A percentile compares a stretch with the other conserved stretches of the same genome.
These are phyloP conservation scores for Nestor notabilis DNA, from an alignment of 2,113 vertebrate species.

Conservation along the genomic window DNA sequence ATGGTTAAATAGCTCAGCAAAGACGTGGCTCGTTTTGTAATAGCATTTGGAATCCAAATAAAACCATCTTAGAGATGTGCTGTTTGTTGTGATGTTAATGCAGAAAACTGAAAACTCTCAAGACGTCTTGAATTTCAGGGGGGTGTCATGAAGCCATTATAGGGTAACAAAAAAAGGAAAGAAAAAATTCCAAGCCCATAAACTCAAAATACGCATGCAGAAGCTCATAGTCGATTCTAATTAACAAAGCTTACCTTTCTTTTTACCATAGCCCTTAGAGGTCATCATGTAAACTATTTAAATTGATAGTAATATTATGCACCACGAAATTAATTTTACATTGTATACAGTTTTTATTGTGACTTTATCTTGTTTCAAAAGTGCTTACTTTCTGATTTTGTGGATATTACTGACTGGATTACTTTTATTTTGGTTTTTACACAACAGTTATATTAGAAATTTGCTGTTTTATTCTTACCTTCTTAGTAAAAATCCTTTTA, in stretches of 20 bases:
- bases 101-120: not conserved
- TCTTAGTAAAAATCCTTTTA: conserved; percentile 99
- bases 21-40: not conserved
- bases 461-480: conserved; percentile 99
- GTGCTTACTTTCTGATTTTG: conserved; percentile 82
- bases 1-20: not conserved
- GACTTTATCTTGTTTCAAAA: conserved; percentile 80
- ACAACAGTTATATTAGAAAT: conserved; percentile 91
- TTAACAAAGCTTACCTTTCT: conserved; percentile 66
- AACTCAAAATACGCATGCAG: conserved; percentile 17
- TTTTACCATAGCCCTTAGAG: conserved; percentile 59
- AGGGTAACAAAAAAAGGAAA: not conserved
- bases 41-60: conserved; percentile 13
- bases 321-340: conserved; percentile 77
- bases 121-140: not conserved
- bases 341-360: conserved; percentile 72
- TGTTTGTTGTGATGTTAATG: not conserved
- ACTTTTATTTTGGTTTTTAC: conserved; percentile 92
- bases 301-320: conserved; percentile 75
- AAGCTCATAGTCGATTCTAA: conserved; percentile 42
- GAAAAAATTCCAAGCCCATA: not conserved
- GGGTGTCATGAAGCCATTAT: not conserved
- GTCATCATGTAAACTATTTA: conserved; percentile 70
- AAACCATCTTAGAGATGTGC: not conserved
- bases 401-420: conserved; percentile 83